Base-by-base conservation (phyloP, 2,797 vertebrate genomes). In the Paedocypris micromegethes region DNA sequence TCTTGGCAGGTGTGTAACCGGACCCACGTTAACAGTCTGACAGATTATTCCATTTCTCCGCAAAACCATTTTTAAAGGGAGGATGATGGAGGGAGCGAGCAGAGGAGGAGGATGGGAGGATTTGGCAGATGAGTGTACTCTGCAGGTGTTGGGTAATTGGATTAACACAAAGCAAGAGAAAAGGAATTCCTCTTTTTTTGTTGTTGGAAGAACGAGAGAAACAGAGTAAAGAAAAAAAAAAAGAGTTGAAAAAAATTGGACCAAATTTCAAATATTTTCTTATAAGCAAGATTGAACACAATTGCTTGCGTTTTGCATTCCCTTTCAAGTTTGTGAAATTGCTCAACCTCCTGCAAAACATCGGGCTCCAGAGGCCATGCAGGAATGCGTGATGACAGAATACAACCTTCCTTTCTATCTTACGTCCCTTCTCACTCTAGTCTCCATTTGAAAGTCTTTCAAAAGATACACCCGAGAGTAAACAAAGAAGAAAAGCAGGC, bases 141-240 rank as follows among this genome's bases (percentile, higher is more conserved):
- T 93, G 90, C 91, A 94, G 92, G 91, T 94, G 91, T 92, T 92
- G 90, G 84, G 86, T 93, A 93, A 93, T 91, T 92, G 91, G 91
- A 94, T 94, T 93, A 92, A 91, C 91, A 85, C 83, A 87, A 66
- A 72, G 63, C 57, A 64, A 66, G 83, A 88, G 84, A 83, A 85
- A 82, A 81, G 90, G 87, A 90, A 93, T 93, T 90, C 83, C 87
- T 74, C 66, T 87, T 81, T 72, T 52, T 68, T 68, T 57, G 49
- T 44, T n/a, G 8, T 66, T 51, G 63, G 42, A 8, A 68, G 38
- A 47, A 39, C 5, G 43, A 68, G 38, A 53, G 66, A 5, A 43
- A 3, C 2, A 58, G 58, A 58, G 39, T 45, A 38, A 51, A 48
- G 38, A 1, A 8, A 41, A 41, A 47, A 43, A 23, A 6, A 51